Base-by-base conservation (phyloP, 1,140 invertebrate genomes). In the Drosophila leontia region DNA sequence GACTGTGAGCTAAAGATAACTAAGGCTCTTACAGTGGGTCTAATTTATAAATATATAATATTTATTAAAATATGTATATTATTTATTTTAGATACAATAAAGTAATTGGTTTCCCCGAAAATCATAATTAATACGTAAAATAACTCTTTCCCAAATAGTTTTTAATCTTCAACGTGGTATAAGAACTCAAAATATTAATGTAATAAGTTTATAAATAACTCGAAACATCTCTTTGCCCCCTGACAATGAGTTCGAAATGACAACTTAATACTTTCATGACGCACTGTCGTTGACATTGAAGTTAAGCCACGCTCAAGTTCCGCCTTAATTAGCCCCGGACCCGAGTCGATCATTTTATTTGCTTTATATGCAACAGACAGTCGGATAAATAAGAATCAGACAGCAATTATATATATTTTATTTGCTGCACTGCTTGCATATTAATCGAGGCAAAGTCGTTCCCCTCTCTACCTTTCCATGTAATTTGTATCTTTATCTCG, bases 341-440 rank as follows among this genome's bases (percentile, higher is more conserved):
- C 64, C 75, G 61, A 51, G 75, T 69, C 50, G 63, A 78, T 78
- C 26, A 75, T 75, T 75, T 62, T 13, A 55, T 53, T 62, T 42
- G 57, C 74, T 77, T 77, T 78, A 68, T 78, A 78, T 78, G 74
- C 75, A 69, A 12, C 50, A 77, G 74, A 78, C 63, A 78, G 63
- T 39, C 69, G 39, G 55, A 45, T 60, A 72, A 72, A 72, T 72
- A 71, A 55, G 62, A 26, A 45, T 71, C 56, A 80, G 71, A 71
- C 70, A 57, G 78, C 53, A 68, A 82, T 76, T 72, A 82, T 82
- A 86, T 72, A 76, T 87, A 86, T 80, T 76, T 87, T 82, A 86
- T 86, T 79, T 61, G 72, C 69, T 59, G 75, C 75, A 75, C 84
- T 69, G 74, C 75, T 78, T 78, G 84, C 80, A 87, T 87, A 88